These are phyloP conservation scores for Chamaetylas fuelleborni DNA, from an alignment of 2,113 vertebrate genomes.

Conservation along the genomic window DNA sequence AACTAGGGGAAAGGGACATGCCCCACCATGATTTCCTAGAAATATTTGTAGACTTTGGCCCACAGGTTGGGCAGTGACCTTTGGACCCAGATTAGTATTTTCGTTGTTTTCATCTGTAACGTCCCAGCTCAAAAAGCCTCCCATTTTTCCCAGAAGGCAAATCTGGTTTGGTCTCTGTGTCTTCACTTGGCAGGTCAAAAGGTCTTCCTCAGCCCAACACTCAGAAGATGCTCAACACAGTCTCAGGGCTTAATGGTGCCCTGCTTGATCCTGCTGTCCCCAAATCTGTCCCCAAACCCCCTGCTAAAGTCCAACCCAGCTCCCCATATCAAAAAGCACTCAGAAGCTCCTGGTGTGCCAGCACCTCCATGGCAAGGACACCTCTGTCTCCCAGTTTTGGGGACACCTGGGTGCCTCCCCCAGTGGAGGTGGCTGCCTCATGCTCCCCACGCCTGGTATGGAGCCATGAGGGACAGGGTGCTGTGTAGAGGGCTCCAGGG, in stretches of 20 bases:
- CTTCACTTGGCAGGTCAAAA: slow-evolving; percentile 49
- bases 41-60: background rate
- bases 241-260: background rate
- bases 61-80: background rate
- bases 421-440: background rate
- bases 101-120: background rate
- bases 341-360: background rate
- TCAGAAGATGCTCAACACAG: background rate
- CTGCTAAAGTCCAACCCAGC: background rate
- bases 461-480: background rate
- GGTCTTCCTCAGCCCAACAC: background rate
- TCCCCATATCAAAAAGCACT: background rate
- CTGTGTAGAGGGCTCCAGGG: background rate
- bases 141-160: background rate
- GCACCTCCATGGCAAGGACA: background rate
- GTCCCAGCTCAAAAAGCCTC: background rate
- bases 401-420: background rate
- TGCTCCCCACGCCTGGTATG: rapidly evolving
- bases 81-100: background rate
- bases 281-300: background rate
- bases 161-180: background rate
- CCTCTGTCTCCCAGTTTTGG: background rate
- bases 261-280: background rate
- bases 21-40: background rate
- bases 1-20: background rate